These are phyloP conservation scores for Latrodectus elegans DNA, from an alignment of 2,888 invertebrate genomes.

Conservation along the genomic window DNA sequence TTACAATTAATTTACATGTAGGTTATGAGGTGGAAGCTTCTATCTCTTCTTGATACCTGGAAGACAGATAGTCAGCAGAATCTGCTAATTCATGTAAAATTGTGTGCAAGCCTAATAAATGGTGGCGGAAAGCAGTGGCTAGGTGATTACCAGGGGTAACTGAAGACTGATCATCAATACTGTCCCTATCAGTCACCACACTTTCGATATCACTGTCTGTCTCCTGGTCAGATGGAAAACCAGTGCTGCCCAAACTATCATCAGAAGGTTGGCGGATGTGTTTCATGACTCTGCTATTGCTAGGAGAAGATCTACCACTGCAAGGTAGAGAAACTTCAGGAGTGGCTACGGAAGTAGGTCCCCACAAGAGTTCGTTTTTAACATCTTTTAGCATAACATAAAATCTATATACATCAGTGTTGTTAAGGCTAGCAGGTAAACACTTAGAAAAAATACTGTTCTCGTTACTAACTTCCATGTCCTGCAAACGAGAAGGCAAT, in stretches of 20 bases:
- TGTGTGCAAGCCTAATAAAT: conserved; percentile 74
- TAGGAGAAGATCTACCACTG: conserved; percentile 60
- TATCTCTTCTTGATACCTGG: conserved; percentile 74
- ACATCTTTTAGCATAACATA: conserved; percentile 75
- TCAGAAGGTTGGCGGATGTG: conserved; percentile 71
- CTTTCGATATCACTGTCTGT: conserved; percentile 71
- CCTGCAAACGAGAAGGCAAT: conserved; percentile 75
- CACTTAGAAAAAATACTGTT: conserved; percentile 57
- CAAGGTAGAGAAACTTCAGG: conserved; percentile 27
- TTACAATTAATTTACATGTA: conserved; percentile 23
- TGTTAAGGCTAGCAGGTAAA: conserved; percentile 69
- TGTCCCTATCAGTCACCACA: conserved; percentile 70
- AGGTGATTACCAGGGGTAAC: conserved; percentile 71
- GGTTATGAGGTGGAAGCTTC: conserved; percentile 66
- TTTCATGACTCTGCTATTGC: conserved; percentile 51
- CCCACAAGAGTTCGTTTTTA: conserved; percentile 74
- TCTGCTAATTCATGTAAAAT: conserved; percentile 75
- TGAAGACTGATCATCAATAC: conserved; percentile 71
- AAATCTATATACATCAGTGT: conserved; percentile 72
- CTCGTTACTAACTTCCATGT: conserved; percentile 73
- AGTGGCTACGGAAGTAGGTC: conserved; percentile 70
- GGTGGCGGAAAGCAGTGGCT: conserved; percentile 74
- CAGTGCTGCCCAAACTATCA: conserved; percentile 71
- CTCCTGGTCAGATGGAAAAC: conserved; percentile 71
- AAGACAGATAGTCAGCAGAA: conserved; percentile 74